Base-by-base conservation (phyloP, 2,888 invertebrate species). In the Keiferia lycopersicella region DNA sequence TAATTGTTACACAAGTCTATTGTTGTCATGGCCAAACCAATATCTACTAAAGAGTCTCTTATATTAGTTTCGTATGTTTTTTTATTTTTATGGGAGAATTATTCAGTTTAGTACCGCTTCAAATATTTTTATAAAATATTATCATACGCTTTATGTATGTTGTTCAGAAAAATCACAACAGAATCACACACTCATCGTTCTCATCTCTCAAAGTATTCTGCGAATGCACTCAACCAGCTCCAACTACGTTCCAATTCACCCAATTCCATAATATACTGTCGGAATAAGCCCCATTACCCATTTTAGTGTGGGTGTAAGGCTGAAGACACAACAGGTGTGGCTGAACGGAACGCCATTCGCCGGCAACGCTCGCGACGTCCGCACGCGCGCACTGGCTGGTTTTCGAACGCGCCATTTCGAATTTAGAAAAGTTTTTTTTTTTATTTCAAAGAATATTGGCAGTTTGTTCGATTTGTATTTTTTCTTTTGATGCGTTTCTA, bases 291-390 rank as follows among this genome's bases (percentile, higher is more conserved):
- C n/a, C 18, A 34, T 16, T 39, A 2, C 51, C 20, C 48, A 16
- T 26, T n/a, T 48, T 22, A 53, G 65, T 62, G 65, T 62, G 57
- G 18, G 65, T 62, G 30, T 56, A 51, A 38, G 30, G 58, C 16
- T n/a, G 20, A 30, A 57, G 60, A 63, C 20, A 64, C 65, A 65
- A 65, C 65, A 65, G 65, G 65, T 65, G 63, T 56, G 62, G 62
- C 8, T 34, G 34, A 41, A 20, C 0, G 14, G 16, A 38, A 16
- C 48, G 56, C 58, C 50, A 62, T 60, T 63, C 65, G 56, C 53
- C 63, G 63, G 56, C 60, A n/a, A 60, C 45, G 56, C 59, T 50
- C 65, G 61, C 39, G 48, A 45, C 30, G 61, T 18, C 26, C 62
- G 59, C 62, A 57, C 65, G 63, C 50, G 39, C 39, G 60, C 50